phyloP scores from a whole-genome alignment of 2,797 vertebrate genomes.

The Pipistrellus nathusii region DNA sequence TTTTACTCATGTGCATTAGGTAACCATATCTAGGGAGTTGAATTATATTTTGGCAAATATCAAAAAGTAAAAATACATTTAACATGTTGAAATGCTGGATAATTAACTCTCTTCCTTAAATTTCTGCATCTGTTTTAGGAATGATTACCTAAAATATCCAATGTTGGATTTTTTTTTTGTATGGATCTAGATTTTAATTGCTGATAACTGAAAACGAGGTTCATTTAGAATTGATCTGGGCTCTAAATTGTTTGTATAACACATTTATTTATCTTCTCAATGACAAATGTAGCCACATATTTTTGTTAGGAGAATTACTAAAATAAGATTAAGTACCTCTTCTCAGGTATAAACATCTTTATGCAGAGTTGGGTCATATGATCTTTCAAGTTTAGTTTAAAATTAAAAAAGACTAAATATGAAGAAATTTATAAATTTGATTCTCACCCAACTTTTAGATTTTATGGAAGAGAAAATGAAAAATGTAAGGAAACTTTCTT shows the following conservation, averaged over 20 bases:
- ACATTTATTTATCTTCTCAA: constrained; percentile 40
- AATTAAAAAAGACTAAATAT: constrained; percentile 6
- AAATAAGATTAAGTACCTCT: neutral
- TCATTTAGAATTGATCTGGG: neutral
- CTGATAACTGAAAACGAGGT: neutral
- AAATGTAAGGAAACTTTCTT: neutral
- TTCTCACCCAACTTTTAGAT: constrained; percentile 22
- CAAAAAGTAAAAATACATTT: neutral
- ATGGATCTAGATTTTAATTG: neutral
- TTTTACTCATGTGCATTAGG: constrained; percentile 37
- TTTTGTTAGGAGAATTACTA: constrained; percentile 57
- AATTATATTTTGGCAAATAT: constrained; percentile 9
- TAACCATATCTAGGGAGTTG: neutral
- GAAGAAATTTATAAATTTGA: neutral
- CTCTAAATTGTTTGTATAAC: neutral
- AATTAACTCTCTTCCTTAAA: neutral
- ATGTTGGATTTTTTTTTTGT: neutral
- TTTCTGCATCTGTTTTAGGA: constrained; percentile 24
- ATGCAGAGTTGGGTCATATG: neutral
- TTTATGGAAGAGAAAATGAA: neutral
- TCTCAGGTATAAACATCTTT: neutral
- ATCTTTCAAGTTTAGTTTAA: constrained; percentile 19
- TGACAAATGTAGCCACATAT: neutral
- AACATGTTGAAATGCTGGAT: neutral
- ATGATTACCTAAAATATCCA: neutral